Evolutionary conservation across 2,888 invertebrate species (phyloP), one percentile per base, ranked within the genome.

Genomic region (Leptinotarsa peninsularis): DNA sequence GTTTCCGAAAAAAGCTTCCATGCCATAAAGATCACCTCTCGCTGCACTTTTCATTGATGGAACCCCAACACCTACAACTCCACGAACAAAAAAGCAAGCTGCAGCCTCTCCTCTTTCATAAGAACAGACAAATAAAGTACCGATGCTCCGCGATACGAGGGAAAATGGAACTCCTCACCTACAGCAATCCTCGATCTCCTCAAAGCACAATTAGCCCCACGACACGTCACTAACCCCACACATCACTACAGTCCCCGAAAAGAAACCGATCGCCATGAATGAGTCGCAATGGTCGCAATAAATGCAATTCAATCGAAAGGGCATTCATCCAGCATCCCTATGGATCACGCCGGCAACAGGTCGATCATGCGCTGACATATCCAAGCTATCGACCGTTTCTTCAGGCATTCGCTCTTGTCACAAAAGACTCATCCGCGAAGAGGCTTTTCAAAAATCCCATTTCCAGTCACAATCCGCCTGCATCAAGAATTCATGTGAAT

Each of bases 401-500:
- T 15, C 33, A 49, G 27, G 52, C n/a, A 60, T 68, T 18, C 17
- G 58, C 60, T 70, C 58, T 17, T 43, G 14, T 43, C 4, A 58
- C 49, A 43, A 70, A 69, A 69, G 67, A 68, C 52, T 52, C 33
- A 17, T 52, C n/a, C 27, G 43, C 27, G 43, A 69, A 21, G 58
- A 54, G 18, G 58, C 49, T 49, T 43, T 58, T 14, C 5, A 68
- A 67, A 76, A 75, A 76, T 71, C 76, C 81, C 78, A 82, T 81
- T 82, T 80, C 63, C 75, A 72, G 50, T 56, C 74, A 80, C 80
- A 82, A 82, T 82, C 76, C 68, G 63, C 68, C 49, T 67, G 18
- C 77, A 77, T 82, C 67, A 79, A 82, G 67, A 76, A 81, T 82
- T 81, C 72, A 82, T 72, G 76, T 33, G 67, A 66, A 71, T 66